Evolutionary conservation across 1,140 invertebrate genomes (phyloP).

Genomic region (Atta colombica): DNA sequence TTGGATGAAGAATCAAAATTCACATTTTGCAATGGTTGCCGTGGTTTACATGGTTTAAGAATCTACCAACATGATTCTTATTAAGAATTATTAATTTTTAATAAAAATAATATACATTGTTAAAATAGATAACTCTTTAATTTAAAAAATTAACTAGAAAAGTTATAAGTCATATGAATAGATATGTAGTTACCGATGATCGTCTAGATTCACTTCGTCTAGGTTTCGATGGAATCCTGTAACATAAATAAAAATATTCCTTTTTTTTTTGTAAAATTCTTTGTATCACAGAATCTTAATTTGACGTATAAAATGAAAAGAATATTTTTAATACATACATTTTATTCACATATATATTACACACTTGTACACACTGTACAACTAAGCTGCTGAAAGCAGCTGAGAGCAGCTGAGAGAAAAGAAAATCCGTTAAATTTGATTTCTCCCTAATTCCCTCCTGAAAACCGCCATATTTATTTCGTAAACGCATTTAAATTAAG

Average conservation of each 20-base stretch:
- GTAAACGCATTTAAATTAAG: background rate
- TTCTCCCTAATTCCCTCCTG: background rate
- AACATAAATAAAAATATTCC: background rate
- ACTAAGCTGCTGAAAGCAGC: no score
- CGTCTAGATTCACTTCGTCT: slow-evolving; percentile 61
- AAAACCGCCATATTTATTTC: background rate
- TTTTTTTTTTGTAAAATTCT: background rate
- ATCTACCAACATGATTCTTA: slow-evolving; percentile 64
- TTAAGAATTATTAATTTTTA: slow-evolving; percentile 18
- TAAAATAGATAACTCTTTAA: background rate
- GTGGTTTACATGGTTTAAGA: slow-evolving; percentile 75
- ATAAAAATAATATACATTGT: slow-evolving; percentile 13
- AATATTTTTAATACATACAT: slow-evolving; percentile 64
- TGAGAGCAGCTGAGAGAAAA: background rate
- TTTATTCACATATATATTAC: slow-evolving; percentile 3
- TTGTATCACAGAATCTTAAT: background rate
- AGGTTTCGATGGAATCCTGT: slow-evolving; percentile 60
- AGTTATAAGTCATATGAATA: background rate
- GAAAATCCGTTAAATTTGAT: background rate
- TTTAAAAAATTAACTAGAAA: background rate
- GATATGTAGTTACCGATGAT: slow-evolving; percentile 67
- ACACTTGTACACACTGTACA: background rate
- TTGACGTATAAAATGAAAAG: slow-evolving; percentile 4
- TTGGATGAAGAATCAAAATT: slow-evolving; percentile 65
- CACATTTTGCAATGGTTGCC: slow-evolving; percentile 71